Conservation (phyloP, 2,797 vertebrate genomes). For the Synaphobranchus kaupii region DNA sequence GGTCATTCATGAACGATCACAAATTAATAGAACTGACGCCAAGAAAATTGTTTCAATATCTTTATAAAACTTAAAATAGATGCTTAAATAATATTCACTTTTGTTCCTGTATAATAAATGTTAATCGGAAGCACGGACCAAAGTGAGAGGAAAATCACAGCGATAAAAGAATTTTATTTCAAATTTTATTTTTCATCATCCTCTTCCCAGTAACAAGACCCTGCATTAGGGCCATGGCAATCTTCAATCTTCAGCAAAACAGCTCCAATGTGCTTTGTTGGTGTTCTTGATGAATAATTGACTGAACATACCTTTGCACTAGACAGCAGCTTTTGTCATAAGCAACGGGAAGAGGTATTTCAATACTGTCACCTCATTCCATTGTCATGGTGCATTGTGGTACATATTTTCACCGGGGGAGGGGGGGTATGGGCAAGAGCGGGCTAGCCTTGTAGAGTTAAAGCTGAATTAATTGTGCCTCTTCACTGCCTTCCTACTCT, state of each 20-base stretch:
- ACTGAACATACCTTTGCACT: conserved; percentile 60
- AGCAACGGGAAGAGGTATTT: conserved; percentile 47
- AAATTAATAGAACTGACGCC: not conserved
- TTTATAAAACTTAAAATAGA: not conserved
- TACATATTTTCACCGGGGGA: not conserved
- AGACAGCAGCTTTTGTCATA: conserved; percentile 48
- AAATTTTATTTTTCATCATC: conserved; percentile 49
- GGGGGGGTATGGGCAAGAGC: not conserved
- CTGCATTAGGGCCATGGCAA: not conserved
- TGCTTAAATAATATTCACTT: not conserved
- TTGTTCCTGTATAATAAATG: conserved; percentile 26
- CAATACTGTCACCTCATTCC: not conserved
- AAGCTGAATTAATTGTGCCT: not conserved
- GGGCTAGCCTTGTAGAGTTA: not conserved
- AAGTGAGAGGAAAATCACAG: conserved; percentile 48
- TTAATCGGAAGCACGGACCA: conserved; percentile 21
- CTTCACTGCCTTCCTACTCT: not conserved
- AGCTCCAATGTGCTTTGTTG: conserved; percentile 53
- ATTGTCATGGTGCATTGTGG: not conserved
- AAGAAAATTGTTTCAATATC: not conserved
- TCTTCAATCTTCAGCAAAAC: conserved; percentile 17
- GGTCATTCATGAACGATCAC: not conserved
- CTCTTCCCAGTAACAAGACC: conserved; percentile 52
- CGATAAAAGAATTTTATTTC: conserved; percentile 48
- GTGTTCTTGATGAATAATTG: conserved; percentile 70